Evolutionary conservation across 2,113 vertebrate species (phyloP).

Genomic region (Jaculus jaculus): DNA sequence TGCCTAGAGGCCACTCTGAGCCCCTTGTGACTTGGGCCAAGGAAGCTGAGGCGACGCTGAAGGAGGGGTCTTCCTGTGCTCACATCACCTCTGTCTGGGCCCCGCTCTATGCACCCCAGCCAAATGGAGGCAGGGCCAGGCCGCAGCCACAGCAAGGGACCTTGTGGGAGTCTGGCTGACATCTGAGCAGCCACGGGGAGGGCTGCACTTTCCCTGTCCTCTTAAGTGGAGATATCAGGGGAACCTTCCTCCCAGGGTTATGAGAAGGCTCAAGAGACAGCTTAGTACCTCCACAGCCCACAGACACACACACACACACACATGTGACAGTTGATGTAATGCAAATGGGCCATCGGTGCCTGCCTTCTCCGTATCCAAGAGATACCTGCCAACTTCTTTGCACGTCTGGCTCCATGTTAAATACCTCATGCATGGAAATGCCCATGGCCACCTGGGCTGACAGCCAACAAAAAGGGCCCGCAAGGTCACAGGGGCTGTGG

Average conservation of each 20-base stretch:
- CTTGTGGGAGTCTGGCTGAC: neutral
- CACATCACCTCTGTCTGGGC: neutral
- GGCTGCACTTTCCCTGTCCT: neutral
- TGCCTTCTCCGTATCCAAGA: neutral
- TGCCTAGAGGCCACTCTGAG: conserved; percentile 15
- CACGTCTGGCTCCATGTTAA: neutral
- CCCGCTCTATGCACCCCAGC: neutral
- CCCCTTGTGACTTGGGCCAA: conserved; percentile 65
- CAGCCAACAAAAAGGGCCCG: neutral
- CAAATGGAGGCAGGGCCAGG: no score
- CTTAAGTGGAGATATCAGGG: neutral
- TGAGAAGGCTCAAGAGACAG: neutral
- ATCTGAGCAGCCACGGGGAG: accelerated
- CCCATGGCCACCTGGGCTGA: neutral
- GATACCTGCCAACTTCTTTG: neutral
- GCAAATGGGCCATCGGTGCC: neutral
- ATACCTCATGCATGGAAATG: neutral
- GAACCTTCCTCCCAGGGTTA: neutral
- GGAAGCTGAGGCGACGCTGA: neutral
- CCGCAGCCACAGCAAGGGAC: accelerated
- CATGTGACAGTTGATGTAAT: neutral
- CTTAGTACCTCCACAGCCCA: accelerated
- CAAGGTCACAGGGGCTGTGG: neutral
- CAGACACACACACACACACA: neutral
- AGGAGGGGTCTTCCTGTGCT: neutral